These are phyloP conservation scores for Loripinus fragilis DNA, from an alignment of 2,888 invertebrate species.

Conservation along the genomic window DNA sequence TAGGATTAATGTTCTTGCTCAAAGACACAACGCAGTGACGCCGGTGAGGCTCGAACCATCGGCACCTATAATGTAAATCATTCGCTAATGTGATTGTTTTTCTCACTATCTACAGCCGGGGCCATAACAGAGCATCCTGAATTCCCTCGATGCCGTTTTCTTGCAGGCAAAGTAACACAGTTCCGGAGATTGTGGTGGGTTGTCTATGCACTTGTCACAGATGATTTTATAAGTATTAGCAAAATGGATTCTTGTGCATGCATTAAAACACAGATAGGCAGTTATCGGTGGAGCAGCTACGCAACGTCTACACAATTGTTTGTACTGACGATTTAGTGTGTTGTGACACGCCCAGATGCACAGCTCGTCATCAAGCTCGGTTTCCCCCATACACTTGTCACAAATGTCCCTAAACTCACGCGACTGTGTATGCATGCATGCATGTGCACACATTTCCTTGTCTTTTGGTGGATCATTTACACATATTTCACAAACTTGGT, in stretches of 20 bases:
- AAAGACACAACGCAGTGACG: too few relatives aligned
- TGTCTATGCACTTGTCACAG: background rate
- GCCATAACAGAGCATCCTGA: background rate
- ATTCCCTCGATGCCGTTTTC: background rate
- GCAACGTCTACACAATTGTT: background rate
- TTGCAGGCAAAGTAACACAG: background rate
- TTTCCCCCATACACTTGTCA: background rate
- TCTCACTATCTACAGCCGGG: too few relatives aligned
- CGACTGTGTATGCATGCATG: background rate
- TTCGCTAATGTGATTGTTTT: too few relatives aligned
- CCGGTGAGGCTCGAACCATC: too few relatives aligned
- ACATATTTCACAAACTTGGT: background rate
- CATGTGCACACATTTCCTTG: background rate
- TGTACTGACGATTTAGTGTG: background rate
- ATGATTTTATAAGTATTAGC: background rate
- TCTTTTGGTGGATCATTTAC: background rate
- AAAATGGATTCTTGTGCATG: background rate
- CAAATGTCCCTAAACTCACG: background rate
- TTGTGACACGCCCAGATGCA: background rate
- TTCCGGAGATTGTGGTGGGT: background rate
- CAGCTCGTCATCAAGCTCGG: background rate
- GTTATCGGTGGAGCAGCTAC: background rate
- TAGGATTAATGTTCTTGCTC: too few relatives aligned
- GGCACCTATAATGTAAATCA: too few relatives aligned
- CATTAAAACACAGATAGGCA: background rate